Conservation (phyloP, 1,140 invertebrate genomes). For the Cydia strobilella region DNA sequence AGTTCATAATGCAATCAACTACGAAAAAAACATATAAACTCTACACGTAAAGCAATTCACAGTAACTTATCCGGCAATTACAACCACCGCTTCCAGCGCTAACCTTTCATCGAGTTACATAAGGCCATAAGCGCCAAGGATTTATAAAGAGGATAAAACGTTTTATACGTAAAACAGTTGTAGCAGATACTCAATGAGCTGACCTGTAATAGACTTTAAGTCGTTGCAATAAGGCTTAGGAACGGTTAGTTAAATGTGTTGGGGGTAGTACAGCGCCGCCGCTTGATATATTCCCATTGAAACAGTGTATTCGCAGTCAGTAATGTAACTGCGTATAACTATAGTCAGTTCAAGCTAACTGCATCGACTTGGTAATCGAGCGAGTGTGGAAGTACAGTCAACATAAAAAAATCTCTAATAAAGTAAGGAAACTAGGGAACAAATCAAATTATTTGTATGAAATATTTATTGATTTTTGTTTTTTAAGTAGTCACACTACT, state of each 20-base stretch:
- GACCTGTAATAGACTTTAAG: too few species aligned
- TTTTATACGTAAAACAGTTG: not conserved
- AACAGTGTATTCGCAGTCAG: not conserved
- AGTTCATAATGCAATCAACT: not conserved
- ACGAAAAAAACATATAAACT: not conserved
- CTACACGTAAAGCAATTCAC: not conserved
- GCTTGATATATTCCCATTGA: not conserved
- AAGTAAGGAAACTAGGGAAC: too few species aligned
- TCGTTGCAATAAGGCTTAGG: too few species aligned
- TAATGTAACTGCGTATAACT: not conserved
- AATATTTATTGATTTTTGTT: too few species aligned
- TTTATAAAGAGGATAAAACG: not conserved
- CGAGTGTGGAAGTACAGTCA: too few species aligned
- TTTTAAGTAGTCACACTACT: too few species aligned
- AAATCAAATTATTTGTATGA: too few species aligned
- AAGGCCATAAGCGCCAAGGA: not conserved
- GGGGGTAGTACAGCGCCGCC: not conserved
- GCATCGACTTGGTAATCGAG: too few species aligned
- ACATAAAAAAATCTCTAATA: too few species aligned
- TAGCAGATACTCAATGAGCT: too few species aligned
- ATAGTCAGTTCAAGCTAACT: too few species aligned
- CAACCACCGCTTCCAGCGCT: not conserved
- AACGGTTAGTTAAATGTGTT: too few species aligned
- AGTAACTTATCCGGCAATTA: constrained; percentile 7
- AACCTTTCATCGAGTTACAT: not conserved